phyloP scores from a whole-genome alignment of 1,140 invertebrate species.

The Sitodiplosis mosellana region DNA sequence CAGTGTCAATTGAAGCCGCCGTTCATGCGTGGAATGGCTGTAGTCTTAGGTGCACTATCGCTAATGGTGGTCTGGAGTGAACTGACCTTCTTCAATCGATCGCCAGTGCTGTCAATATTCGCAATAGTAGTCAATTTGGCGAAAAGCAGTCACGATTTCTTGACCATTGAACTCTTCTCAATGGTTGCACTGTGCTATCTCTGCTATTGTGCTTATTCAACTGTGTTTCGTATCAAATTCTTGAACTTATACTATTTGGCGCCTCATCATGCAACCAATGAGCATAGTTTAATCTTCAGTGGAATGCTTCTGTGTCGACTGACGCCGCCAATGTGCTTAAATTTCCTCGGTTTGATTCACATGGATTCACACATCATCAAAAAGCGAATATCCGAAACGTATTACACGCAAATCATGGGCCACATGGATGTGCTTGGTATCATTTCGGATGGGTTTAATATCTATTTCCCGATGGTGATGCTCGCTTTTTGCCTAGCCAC shows the following conservation, averaged over 20 bases:
- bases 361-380: slow-evolving; percentile 95
- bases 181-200: slow-evolving; percentile 83
- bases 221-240: slow-evolving; percentile 87
- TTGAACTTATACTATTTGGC: slow-evolving; percentile 95
- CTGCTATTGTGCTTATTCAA: slow-evolving; percentile 95
- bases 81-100: slow-evolving; percentile 87
- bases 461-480: slow-evolving; percentile 97
- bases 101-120: slow-evolving; percentile 85
- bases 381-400: slow-evolving; percentile 57
- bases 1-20: slow-evolving; percentile 64
- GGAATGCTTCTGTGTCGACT: slow-evolving; percentile 94
- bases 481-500: slow-evolving; percentile 84
- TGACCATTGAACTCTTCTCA: slow-evolving; percentile 82
- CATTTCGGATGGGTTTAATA: slow-evolving; percentile 94
- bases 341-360: slow-evolving; percentile 93
- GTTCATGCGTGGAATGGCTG: slow-evolving; percentile 49
- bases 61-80: slow-evolving; percentile 94
- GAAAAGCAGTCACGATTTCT: slow-evolving; percentile 72
- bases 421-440: slow-evolving; percentile 97
- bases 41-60: slow-evolving; percentile 63
- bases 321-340: slow-evolving; percentile 95
- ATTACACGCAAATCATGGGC: slow-evolving; percentile 67
- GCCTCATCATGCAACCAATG: slow-evolving; percentile 93
- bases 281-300: slow-evolving; percentile 86
- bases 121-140: slow-evolving; percentile 77